Evolutionary conservation across 2,888 invertebrate species (phyloP).

Genomic region (Apamea sordens): DNA sequence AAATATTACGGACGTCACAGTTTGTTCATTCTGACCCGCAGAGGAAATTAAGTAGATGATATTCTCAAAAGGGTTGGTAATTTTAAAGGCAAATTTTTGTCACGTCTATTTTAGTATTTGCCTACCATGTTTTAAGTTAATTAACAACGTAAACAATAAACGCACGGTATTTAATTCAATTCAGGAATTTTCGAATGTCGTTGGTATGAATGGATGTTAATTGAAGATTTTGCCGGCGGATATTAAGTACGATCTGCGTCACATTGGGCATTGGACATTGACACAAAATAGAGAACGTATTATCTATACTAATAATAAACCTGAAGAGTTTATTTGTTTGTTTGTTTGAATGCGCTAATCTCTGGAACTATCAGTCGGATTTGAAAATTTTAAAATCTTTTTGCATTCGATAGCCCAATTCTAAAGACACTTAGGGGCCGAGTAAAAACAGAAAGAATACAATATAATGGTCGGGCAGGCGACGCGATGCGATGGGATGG

Average conservation of each 20-base stretch:
- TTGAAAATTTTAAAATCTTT: no score
- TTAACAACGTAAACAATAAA: constrained; percentile 37
- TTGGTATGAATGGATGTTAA: constrained; percentile 21
- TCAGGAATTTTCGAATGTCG: constrained; percentile 7
- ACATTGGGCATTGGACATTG: not conserved
- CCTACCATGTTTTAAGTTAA: constrained; percentile 23
- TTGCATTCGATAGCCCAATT: no score
- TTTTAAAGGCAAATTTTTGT: constrained; percentile 16
- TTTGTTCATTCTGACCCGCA: constrained; percentile 11
- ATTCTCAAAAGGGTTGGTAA: constrained; percentile 14
- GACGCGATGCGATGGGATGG: no score
- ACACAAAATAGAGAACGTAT: not conserved
- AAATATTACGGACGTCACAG: constrained; percentile 23
- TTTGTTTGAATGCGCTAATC: no score
- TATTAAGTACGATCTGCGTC: no score
- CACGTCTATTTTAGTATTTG: constrained; percentile 12
- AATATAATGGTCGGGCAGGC: no score
- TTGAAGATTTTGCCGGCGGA: constrained; percentile 22
- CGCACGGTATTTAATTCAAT: constrained; percentile 13
- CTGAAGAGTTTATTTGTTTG: no score
- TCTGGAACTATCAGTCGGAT: no score
- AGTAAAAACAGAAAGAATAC: no score
- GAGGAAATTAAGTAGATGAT: constrained; percentile 42
- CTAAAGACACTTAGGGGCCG: no score
- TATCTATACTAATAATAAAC: no score